Base-by-base conservation (phyloP, 2,797 vertebrate genomes). In the Gouania willdenowi region DNA sequence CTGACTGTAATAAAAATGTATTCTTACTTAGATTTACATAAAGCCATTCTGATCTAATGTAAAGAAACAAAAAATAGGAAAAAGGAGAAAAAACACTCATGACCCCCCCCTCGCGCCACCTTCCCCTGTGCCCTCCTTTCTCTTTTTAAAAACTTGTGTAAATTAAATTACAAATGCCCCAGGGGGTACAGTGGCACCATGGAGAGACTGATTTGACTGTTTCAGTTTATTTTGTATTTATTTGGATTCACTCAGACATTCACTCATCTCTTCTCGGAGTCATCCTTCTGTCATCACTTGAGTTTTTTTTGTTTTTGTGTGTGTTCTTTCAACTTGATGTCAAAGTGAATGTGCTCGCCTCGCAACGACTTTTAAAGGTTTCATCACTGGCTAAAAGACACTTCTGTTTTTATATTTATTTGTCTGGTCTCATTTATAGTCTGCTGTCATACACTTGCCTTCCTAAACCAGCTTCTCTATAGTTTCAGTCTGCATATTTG, bases 1-100 rank as follows among this genome's bases (percentile, higher is more conserved):
- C 85, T 86, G 84, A 83, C 85, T 88, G 87, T 89, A 87, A 88
- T 88, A 85, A 86, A n/a, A 84, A 87, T 87, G 85, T 88, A 88
- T 86, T 86, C 83, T 87, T 84, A 84, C 77, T 85, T 88, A 87
- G 84, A 84, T 83, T 83, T 83, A 85, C 84, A 82, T 84, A 75
- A 88, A 87, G 85, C 82, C 85, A 85, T 83, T 81, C 79, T 54
- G 79, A 86, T 88, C 84, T 84, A 88, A 88, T 88, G 86, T 85
- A 84, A 83, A 83, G 81, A 84, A 87, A 77, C 63, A 75, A 81
- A 80, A n/a, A 79, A 77, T 80, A 78, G 76, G 64, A 79, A 81
- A 85, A 82, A 80, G 54, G 72, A 73, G 62, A 74, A 81, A 81
- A 82, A 75, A 70, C 74, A 58, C 63, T 69, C 76, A 77, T 75